Evolutionary conservation across 2,797 vertebrate genomes (phyloP), one percentile per base, ranked within the genome.

Genomic region (Odontamblyopus rebecca): DNA sequence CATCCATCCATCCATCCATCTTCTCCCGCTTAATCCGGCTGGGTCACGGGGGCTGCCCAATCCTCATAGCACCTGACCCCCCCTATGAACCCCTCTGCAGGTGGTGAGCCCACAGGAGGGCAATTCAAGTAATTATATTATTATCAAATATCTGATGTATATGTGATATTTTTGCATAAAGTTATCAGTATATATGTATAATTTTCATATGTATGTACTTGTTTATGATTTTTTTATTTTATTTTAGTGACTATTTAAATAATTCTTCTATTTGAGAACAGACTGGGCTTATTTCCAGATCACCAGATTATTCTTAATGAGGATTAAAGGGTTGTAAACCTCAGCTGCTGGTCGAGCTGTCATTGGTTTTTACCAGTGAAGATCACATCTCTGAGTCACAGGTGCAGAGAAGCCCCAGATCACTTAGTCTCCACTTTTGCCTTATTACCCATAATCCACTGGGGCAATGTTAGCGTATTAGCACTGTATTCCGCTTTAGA

Each of bases 371-470:
- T 61, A 76, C 41, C 64, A 30, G 65, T 70, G 63, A 80, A 54
- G n/a, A 80, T 63, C 75, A 26, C 57, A 71, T 76, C 82, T 85
- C 57, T 4, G 86, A 88, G 85, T 82, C 89, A 82, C 89, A 90
- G 90, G 89, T 91, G 90, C 77, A 72, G 77, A 79, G 87, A 80
- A 81, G 56, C 83, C 75, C 80, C 83, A 64, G 82, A 86, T 86
- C 90, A 91, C 82, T 91, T 90, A 86, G 87, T 86, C 84, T 81
- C 82, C 86, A 86, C 89, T 91, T 91, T 89, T 86, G 80, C 80
- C 85, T 85, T 85, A 90, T 89, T 88, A 88, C 85, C 84, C 82
- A 83, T 65, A 79, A 87, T 75, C 82, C 89, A 89, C 82, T 51
- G 48, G 85, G 85, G 89, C 76, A 82, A 82, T 86, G 87, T 91